A percentile compares a stretch with the other conserved stretches of the same genome.
These are phyloP conservation scores for Leptoclinus maculatus DNA, from an alignment of 2,797 vertebrate species.

Conservation along the genomic window DNA sequence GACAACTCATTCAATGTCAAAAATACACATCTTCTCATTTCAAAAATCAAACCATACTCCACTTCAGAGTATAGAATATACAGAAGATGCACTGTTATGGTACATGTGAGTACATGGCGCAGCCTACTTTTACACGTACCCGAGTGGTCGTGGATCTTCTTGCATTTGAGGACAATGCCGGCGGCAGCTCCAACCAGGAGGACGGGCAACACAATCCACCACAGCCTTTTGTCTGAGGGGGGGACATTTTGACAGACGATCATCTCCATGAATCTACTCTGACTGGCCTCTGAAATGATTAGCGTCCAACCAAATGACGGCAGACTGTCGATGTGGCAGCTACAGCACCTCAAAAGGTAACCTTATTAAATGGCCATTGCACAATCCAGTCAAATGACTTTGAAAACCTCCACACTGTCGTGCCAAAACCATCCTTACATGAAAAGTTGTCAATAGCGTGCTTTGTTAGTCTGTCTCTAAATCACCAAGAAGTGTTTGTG, in stretches of 20 bases:
- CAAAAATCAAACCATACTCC: neutral
- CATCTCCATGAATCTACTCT: neutral
- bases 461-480: neutral
- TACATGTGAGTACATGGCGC: neutral
- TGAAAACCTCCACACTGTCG: neutral
- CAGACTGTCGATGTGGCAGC: neutral
- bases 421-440: neutral
- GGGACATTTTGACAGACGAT: neutral
- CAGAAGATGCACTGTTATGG: neutral
- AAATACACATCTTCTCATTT: neutral
- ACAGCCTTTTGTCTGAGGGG: slow-evolving; percentile 68
- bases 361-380: neutral
- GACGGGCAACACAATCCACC: slow-evolving; percentile 74
- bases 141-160: slow-evolving; percentile 77
- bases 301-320: neutral
- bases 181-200: slow-evolving; percentile 31
- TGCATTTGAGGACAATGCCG: slow-evolving; percentile 64
- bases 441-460: too few relatives aligned
- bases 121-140: slow-evolving; percentile 51
- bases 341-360: neutral
- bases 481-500: neutral
- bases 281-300: neutral
- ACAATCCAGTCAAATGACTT: neutral
- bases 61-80: neutral
- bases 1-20: neutral